phyloP scores from a whole-genome alignment of 2,113 vertebrate genomes.

The Salvelinus alpinus region DNA sequence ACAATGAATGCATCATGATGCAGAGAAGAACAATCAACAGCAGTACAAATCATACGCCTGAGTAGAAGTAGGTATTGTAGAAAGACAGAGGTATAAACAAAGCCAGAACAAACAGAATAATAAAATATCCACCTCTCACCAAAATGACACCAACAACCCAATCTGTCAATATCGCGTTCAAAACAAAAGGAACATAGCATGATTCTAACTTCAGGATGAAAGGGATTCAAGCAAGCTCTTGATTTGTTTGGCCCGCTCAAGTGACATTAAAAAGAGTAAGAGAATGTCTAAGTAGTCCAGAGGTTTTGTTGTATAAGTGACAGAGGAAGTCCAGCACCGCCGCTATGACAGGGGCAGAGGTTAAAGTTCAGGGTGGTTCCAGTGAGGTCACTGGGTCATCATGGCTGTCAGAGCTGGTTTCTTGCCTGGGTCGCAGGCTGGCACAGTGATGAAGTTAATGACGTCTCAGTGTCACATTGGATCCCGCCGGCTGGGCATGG shows the following conservation, averaged over 20 bases:
- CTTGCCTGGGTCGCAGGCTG: slow-evolving; percentile 59
- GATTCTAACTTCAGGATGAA: slow-evolving; percentile 51
- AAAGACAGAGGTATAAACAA: slow-evolving; percentile 63
- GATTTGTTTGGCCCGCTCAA: slow-evolving; percentile 33
- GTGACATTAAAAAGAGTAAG: slow-evolving; percentile 15
- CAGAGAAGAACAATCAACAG: slow-evolving; percentile 61
- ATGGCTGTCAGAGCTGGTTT: slow-evolving; percentile 70
- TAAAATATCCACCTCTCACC: neutral
- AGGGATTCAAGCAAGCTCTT: slow-evolving; percentile 11
- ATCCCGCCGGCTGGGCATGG: slow-evolving; percentile 39
- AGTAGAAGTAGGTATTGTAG: slow-evolving; percentile 66
- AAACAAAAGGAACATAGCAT: slow-evolving; percentile 13
- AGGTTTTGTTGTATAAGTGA: slow-evolving; percentile 62
- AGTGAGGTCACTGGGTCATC: slow-evolving; percentile 41
- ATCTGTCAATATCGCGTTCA: slow-evolving; percentile 27
- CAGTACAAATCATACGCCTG: slow-evolving; percentile 66
- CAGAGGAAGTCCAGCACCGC: slow-evolving; percentile 63
- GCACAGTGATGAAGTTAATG: slow-evolving; percentile 66
- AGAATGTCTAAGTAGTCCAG: slow-evolving; percentile 47
- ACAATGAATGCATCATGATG: neutral
- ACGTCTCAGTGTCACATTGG: slow-evolving; percentile 65
- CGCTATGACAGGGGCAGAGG: slow-evolving; percentile 57
- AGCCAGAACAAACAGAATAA: slow-evolving; percentile 46
- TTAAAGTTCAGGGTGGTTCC: slow-evolving; percentile 46
- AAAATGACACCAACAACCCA: slow-evolving; percentile 18